Percentiles rank a stretch among this genome's conserved stretches.
These are phyloP conservation scores for Lepidurus couesii DNA, from an alignment of 1,140 invertebrate species.

Conservation along the genomic window DNA sequence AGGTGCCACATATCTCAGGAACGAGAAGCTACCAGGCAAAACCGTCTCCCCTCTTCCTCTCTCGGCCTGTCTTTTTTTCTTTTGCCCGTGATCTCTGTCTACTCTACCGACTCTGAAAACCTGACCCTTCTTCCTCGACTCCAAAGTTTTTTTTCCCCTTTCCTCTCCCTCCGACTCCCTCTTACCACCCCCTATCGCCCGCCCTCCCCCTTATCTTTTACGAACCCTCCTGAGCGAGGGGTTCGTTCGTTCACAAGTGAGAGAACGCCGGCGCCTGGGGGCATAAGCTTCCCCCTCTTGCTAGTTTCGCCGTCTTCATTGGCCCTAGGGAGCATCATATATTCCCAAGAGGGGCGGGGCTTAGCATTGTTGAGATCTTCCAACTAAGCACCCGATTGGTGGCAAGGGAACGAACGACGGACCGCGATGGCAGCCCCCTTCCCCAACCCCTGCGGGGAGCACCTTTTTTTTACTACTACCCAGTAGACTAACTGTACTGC, in stretches of 20 bases:
- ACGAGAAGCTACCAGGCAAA: neutral
- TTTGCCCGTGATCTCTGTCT: neutral
- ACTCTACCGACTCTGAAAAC: too few relatives aligned
- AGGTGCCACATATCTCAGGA: slow-evolving; percentile 21
- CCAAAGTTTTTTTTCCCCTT: neutral
- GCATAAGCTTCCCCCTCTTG: neutral
- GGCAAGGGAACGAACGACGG: neutral
- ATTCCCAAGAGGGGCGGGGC: slow-evolving; percentile 1
- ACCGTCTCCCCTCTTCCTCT: neutral
- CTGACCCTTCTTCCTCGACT: neutral
- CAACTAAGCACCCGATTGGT: slow-evolving; percentile 4
- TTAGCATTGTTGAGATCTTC: slow-evolving; percentile 6
- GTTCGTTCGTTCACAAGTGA: neutral
- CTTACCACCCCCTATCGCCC: neutral
- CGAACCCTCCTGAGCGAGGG: neutral
- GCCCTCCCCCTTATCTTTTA: too few relatives aligned
- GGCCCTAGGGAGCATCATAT: neutral
- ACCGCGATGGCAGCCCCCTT: neutral
- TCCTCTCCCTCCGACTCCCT: neutral
- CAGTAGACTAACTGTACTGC: too few relatives aligned
- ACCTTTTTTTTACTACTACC: neutral
- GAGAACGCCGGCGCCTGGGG: slow-evolving; percentile 11
- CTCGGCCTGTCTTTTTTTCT: neutral
- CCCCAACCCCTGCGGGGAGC: neutral
- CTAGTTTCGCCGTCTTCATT: neutral